Evolutionary conservation across 2,797 vertebrate species (phyloP).

Genomic region (Pelodytes ibericus): DNA sequence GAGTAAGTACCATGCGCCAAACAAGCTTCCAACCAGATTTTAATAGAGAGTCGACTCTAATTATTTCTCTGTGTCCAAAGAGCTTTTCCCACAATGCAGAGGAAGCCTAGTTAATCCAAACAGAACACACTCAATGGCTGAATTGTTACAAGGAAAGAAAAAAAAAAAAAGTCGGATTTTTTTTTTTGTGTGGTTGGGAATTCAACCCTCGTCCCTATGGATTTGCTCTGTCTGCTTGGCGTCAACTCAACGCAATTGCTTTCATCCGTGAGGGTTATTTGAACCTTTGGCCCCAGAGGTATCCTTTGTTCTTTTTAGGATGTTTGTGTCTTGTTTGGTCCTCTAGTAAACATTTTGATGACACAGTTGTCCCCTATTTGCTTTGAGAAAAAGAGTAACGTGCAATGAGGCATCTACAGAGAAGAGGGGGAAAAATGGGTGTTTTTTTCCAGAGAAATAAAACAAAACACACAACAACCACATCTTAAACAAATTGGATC

Average conservation of each 20-base stretch:
- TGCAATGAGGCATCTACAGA: too few species aligned
- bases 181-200: conserved; percentile 22
- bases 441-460: too few species aligned
- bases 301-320: background rate
- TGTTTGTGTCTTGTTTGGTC: background rate
- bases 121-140: conserved; percentile 34
- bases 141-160: conserved; percentile 29
- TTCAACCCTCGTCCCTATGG: background rate
- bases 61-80: conserved; percentile 27
- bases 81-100: conserved; percentile 31
- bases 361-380: too few species aligned
- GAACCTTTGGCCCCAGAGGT: background rate
- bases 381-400: too few species aligned
- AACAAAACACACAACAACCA: too few species aligned
- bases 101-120: conserved; percentile 35
- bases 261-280: background rate
- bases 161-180: conserved; percentile 31
- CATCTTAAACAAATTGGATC: too few species aligned
- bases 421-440: too few species aligned
- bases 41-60: conserved; percentile 15
- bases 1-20: background rate
- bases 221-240: background rate
- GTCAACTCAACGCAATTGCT: background rate
- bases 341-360: too few species aligned
- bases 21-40: background rate